phyloP scores from a whole-genome alignment of 2,797 vertebrate genomes.

The Micropoecilia bifurca region DNA sequence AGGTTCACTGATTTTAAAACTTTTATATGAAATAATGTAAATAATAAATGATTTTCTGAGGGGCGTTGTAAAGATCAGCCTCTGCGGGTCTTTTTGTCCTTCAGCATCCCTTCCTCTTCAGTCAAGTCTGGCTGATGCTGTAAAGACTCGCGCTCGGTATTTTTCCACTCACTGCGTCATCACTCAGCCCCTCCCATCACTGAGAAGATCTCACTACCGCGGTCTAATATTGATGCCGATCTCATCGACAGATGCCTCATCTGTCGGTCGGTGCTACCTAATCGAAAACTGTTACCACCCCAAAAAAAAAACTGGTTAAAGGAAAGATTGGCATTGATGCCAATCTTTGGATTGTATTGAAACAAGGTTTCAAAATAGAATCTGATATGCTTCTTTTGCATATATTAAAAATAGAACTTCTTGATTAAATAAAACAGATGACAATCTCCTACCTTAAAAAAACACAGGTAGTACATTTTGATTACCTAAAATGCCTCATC shows the following conservation, averaged over 20 bases:
- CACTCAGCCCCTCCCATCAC: background rate
- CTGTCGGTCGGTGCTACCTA: background rate
- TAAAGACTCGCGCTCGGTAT: conserved; percentile 65
- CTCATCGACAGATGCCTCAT: background rate
- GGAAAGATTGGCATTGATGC: background rate
- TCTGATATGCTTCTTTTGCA: background rate
- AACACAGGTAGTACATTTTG: background rate
- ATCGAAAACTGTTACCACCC: background rate
- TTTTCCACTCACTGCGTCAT: conserved; percentile 63
- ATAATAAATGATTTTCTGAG: background rate
- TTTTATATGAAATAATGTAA: background rate
- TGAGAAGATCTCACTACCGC: conserved; percentile 73
- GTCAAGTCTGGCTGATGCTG: background rate
- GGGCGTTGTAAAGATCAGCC: background rate
- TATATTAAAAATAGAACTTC: background rate
- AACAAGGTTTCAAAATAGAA: background rate
- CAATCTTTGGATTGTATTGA: background rate
- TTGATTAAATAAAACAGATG: background rate
- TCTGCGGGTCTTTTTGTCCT: conserved; percentile 47
- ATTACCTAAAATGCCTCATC: background rate
- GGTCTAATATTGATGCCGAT: conserved; percentile 19
- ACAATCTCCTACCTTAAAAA: background rate
- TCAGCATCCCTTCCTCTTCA: conserved; percentile 7
- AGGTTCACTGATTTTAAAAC: background rate
- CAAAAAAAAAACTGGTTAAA: background rate